A percentile compares a stretch with the other conserved stretches of the same genome.
phyloP scores from a whole-genome alignment of 2,888 invertebrate species.

The Morinoia aosen region DNA sequence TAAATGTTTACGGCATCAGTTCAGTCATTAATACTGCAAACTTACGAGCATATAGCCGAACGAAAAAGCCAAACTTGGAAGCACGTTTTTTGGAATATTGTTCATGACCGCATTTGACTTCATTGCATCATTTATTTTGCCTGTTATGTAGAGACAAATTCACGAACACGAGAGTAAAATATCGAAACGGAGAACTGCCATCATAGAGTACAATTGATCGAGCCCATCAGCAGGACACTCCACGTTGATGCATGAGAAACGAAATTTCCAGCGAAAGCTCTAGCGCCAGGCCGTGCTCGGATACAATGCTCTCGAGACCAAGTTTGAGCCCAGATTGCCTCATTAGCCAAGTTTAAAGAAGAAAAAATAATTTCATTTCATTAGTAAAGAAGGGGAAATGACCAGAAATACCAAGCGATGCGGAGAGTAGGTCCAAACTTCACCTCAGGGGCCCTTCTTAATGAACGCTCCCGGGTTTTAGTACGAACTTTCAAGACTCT shows the following conservation, averaged over 20 bases:
- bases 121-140: background rate
- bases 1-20: too few relatives aligned
- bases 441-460: background rate
- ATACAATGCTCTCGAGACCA: background rate
- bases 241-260: background rate
- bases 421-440: background rate
- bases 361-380: slow-evolving; percentile 27
- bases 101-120: background rate
- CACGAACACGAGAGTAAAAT: background rate
- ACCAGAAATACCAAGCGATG: background rate
- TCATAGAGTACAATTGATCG: background rate
- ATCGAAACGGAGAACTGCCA: background rate
- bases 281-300: background rate
- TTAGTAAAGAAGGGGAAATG: slow-evolving; percentile 47
- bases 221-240: background rate
- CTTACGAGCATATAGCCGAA: too few relatives aligned
- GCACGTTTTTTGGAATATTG: too few relatives aligned
- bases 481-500: background rate
- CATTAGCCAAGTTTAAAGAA: slow-evolving; percentile 36
- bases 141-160: background rate
- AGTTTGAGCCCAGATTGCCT: slow-evolving; percentile 44
- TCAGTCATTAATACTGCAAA: too few relatives aligned
- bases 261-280: background rate
- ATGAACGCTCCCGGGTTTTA: background rate
- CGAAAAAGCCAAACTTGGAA: too few relatives aligned